Conservation (phyloP, 1,140 invertebrate genomes). For the Hesperophylax magnus region DNA sequence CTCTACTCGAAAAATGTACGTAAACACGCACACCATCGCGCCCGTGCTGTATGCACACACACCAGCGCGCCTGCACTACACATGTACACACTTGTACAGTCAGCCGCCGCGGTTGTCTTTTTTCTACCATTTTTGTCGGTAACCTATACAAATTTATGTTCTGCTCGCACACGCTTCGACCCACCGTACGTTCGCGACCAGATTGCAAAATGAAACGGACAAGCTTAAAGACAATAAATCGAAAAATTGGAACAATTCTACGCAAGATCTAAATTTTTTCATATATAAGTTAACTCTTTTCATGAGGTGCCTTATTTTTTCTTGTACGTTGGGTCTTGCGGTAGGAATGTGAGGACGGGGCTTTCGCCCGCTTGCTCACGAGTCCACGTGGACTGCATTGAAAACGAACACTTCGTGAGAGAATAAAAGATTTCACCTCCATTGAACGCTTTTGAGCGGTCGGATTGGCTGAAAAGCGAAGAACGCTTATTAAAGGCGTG, state of each 20-base stretch:
- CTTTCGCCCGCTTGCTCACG: slow-evolving; percentile 37
- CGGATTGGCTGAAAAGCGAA: slow-evolving; percentile 53
- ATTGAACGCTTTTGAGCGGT: slow-evolving; percentile 60
- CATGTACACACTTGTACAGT: slow-evolving; percentile 51
- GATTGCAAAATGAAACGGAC: not conserved
- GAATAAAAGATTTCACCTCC: slow-evolving; percentile 58
- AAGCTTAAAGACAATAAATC: not conserved
- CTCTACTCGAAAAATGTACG: slow-evolving; percentile 56
- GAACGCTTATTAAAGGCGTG: slow-evolving; percentile 72
- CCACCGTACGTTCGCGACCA: slow-evolving; percentile 64
- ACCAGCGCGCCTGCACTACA: not conserved
- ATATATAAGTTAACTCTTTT: not conserved
- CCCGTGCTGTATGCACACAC: slow-evolving; percentile 5
- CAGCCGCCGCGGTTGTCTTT: slow-evolving; percentile 62
- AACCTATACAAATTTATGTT: slow-evolving; percentile 58
- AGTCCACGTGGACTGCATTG: slow-evolving; percentile 67
- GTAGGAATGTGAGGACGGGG: slow-evolving; percentile 58
- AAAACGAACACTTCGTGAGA: slow-evolving; percentile 59
- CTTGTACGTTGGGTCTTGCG: not conserved
- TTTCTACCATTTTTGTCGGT: slow-evolving; percentile 68
- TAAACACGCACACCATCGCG: slow-evolving; percentile 34
- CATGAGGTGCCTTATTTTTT: not conserved
- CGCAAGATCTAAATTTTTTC: not conserved
- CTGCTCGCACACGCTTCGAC: slow-evolving; percentile 66
- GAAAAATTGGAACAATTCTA: not conserved